Conservation (phyloP, 2,888 invertebrate species). For the Acanthosepion lycidas region DNA sequence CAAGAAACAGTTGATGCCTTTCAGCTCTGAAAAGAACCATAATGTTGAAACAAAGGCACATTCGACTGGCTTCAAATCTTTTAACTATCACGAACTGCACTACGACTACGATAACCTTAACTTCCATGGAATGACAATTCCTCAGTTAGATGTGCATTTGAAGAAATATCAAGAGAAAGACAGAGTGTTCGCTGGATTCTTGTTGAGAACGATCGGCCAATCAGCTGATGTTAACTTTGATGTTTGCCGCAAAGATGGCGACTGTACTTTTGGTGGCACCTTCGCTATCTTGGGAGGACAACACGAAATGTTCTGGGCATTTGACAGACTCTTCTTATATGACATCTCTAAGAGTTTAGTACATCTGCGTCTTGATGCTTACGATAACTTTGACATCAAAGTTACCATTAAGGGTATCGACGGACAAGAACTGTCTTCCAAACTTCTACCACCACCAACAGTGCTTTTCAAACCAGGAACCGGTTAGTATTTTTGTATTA, state of each 20-base stretch:
- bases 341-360: conserved; percentile 52
- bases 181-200: conserved; percentile 50
- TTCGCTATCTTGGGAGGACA: conserved; percentile 50
- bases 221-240: conserved; percentile 50
- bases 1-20: conserved; percentile 50
- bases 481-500: neutral
- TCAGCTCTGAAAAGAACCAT: conserved; percentile 49
- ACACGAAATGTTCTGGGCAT: conserved; percentile 52
- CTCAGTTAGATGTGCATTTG: conserved; percentile 54
- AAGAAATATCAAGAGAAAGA: conserved; percentile 48
- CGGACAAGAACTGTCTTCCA: conserved; percentile 50
- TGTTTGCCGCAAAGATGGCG: conserved; percentile 36
- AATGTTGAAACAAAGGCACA: conserved; percentile 49
- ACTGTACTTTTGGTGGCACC: conserved; percentile 48
- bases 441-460: conserved; percentile 51
- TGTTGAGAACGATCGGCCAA: conserved; percentile 42
- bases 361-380: conserved; percentile 51
- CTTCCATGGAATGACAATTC: conserved; percentile 56
- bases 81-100: conserved; percentile 53
- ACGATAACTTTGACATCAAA: conserved; percentile 51
- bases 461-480: conserved; percentile 51
- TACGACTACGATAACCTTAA: conserved; percentile 55
- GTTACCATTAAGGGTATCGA: conserved; percentile 50
- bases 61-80: conserved; percentile 51
- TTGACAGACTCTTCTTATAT: conserved; percentile 50